Base-by-base conservation (phyloP, 35 echinoderm and acorn worm genomes). In the Chiridota heheva region DNA sequence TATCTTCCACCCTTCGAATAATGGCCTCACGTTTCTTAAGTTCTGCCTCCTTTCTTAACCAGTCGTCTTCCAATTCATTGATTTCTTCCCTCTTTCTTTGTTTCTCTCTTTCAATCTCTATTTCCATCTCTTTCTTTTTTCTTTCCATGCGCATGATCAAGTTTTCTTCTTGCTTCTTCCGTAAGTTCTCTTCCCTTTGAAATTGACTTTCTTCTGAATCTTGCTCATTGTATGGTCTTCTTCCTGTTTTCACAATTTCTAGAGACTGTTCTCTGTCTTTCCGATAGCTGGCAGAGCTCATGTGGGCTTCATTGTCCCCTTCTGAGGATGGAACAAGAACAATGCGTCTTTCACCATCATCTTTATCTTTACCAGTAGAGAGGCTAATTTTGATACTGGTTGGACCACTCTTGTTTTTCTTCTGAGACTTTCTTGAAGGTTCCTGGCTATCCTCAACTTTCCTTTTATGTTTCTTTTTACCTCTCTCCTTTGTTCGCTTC, bases 1-100 rank as follows among this genome's bases (percentile, higher is more conserved):
- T 83, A 30, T 78, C 81, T 29, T 90, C 87, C 29, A 75, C 87
- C 32, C 75, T 34, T 57, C 58, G 58, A 58, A 78, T 78, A 22
- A 78, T 78, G 38, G 58, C 75, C 24, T 78, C 75, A 22, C 75
- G 41, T 27, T 78, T 78, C 56, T 78, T 78, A 15, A 78, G 58
- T 24, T 78, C 75, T 27, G 36, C 37, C 42, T 78, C 75, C 1
- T 57, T 49, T 42, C 62, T 78, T 38, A 60, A 29, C 33, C 40
- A 78, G 18, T 27, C 75, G 18, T 24, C 40, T 5, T 55, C 75
- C 53, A 78, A 27, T 18, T 33, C 40, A 17, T 24, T 34, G 17
- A 78, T 49, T 78, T 84, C 58, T 22, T 53, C 31, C 48, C 77
- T 58, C 59, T 83, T 53, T 75, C 60, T 58, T 36, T 61, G 25